A percentile compares a stretch with the other conserved stretches of the same genome.
Evolutionary conservation across 2,113 vertebrate genomes (phyloP).

Genomic region (Atrichornis clamosus): DNA sequence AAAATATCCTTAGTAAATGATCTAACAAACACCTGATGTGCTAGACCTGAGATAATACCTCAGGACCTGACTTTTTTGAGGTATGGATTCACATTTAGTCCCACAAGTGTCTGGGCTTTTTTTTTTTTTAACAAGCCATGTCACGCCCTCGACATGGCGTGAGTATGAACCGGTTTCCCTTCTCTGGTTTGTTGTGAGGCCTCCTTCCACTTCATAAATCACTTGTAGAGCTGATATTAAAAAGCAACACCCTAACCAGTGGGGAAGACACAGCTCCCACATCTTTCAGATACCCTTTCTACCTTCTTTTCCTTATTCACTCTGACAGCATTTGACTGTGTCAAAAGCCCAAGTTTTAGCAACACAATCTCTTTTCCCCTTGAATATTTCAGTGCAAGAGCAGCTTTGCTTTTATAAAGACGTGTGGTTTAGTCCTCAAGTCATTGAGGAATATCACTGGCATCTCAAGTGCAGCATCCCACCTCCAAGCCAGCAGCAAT

Average conservation of each 20-base stretch:
- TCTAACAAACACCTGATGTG: neutral
- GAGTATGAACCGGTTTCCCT: neutral
- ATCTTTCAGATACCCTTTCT: neutral
- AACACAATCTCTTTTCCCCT: neutral
- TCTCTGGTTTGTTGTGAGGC: neutral
- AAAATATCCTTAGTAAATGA: neutral
- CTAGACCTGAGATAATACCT: neutral
- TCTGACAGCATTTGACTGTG: neutral
- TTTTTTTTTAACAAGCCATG: neutral
- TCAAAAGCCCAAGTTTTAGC: neutral
- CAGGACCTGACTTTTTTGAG: neutral
- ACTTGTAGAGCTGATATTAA: neutral
- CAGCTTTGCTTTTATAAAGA: constrained; percentile 16
- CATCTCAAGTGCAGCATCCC: neutral
- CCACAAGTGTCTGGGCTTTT: neutral
- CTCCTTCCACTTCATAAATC: neutral
- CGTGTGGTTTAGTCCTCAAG: neutral
- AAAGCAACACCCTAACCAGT: neutral
- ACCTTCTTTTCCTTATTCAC: neutral
- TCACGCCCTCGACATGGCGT: neutral
- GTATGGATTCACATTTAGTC: neutral
- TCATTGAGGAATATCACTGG: neutral
- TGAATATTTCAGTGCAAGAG: neutral
- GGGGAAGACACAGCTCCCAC: neutral
- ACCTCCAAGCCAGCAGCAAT: neutral